These are phyloP conservation scores for Hyposoter didymator DNA, from an alignment of 2,888 invertebrate species.

Conservation along the genomic window DNA sequence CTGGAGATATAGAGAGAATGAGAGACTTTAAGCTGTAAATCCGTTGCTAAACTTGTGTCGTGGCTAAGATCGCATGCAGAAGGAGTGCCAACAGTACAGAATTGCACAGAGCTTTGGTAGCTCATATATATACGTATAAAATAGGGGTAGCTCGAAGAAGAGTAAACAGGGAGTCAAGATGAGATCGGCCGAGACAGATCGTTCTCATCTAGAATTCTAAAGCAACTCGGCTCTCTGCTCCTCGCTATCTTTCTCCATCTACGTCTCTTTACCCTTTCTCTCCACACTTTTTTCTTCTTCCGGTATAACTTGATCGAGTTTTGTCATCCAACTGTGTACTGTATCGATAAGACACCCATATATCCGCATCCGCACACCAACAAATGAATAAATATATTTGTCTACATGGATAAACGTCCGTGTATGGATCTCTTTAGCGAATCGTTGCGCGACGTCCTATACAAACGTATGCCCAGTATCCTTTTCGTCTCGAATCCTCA, in stretches of 20 bases:
- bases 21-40: conserved; percentile 30
- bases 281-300: too few species aligned
- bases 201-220: conserved; percentile 7
- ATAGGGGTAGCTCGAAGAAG: conserved; percentile 27
- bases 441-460: conserved; percentile 50
- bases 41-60: conserved; percentile 31
- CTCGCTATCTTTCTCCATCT: background rate
- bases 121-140: conserved; percentile 11
- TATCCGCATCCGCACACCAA: background rate
- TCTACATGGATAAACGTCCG: background rate
- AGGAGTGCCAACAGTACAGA: conserved; percentile 23
- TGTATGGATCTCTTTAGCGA: background rate
- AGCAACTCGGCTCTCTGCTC: background rate
- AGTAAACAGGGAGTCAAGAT: conserved; percentile 62
- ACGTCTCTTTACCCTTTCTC: background rate
- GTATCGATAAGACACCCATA: conserved; percentile 1
- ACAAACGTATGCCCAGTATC: conserved; percentile 11
- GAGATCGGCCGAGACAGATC: conserved; percentile 61
- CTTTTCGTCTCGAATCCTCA: conserved; percentile 54
- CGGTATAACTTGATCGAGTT: background rate
- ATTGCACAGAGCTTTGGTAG: conserved; percentile 16
- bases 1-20: background rate
- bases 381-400: conserved; percentile 2
- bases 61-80: conserved; percentile 28
- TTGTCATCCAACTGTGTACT: background rate